Evolutionary conservation across 2,888 invertebrate species (phyloP).

Genomic region (Entomobrya multifasciata): DNA sequence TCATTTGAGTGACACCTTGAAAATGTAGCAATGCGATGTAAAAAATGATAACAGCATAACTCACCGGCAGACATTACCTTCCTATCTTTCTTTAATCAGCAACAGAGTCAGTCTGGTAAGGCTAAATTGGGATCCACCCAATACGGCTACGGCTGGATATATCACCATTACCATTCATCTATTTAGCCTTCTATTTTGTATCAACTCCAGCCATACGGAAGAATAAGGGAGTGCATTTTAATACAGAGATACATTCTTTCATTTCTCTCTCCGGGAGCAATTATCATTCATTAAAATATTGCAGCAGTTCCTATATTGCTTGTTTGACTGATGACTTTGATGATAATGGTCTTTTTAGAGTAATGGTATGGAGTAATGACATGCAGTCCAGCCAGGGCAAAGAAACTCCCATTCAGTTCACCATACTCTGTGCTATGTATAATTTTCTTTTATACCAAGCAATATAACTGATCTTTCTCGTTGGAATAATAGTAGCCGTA

Average conservation of each 20-base stretch:
- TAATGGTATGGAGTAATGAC: slow-evolving; percentile 6
- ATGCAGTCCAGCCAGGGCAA: neutral
- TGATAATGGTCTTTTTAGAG: slow-evolving; percentile 41
- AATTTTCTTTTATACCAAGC: too few relatives aligned
- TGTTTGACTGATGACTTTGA: slow-evolving; percentile 18
- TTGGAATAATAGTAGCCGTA: too few relatives aligned
- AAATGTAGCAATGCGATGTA: neutral
- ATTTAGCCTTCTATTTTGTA: neutral
- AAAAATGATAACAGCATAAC: neutral
- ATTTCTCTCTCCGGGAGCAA: slow-evolving; percentile 29
- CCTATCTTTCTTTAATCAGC: neutral
- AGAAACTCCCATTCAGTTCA: slow-evolving; percentile 27
- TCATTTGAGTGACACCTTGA: slow-evolving; percentile 26
- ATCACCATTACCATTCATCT: neutral
- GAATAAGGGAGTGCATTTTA: neutral
- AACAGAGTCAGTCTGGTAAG: neutral
- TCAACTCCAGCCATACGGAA: neutral
- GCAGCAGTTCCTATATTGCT: neutral
- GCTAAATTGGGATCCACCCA: slow-evolving; percentile 24
- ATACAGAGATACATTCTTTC: neutral
- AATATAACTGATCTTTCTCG: too few relatives aligned
- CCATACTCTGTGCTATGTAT: too few relatives aligned
- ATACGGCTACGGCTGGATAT: neutral
- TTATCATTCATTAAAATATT: slow-evolving; percentile 53
- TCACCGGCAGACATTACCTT: neutral